Conservation (phyloP, 1,140 invertebrate genomes). For the Caenorhabditis brenneri region DNA sequence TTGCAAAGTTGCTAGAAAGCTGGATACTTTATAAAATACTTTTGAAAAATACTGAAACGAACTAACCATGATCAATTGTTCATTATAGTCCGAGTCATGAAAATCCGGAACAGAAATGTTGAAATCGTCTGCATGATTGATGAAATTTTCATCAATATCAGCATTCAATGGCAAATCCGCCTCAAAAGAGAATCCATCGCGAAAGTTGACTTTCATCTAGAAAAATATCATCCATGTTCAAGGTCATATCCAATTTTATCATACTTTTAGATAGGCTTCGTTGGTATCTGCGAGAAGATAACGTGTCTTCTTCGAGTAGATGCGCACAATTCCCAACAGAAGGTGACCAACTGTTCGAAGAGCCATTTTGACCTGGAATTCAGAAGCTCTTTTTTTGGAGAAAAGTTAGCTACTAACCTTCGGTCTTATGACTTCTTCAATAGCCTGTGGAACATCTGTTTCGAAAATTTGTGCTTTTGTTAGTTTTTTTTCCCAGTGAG, state of each 20-base stretch:
- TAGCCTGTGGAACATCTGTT: conserved; percentile 98
- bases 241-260: conserved; percentile 87
- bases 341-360: conserved; percentile 96
- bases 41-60: neutral
- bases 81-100: conserved; percentile 76
- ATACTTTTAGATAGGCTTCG: conserved; percentile 93
- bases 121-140: conserved; percentile 77
- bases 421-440: conserved; percentile 96
- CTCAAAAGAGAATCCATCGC: neutral
- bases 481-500: conserved; percentile 99
- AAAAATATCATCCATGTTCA: conserved; percentile 80
- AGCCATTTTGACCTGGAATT: conserved; percentile 89
- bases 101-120: conserved; percentile 93
- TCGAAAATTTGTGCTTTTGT: conserved; percentile 99
- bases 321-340: conserved; percentile 93
- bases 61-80: neutral
- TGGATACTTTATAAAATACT: too few relatives aligned
- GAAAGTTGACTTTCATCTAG: conserved; percentile 34
- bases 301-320: conserved; percentile 97
- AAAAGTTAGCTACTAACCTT: conserved; percentile 76
- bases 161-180: conserved; percentile 6
- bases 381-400: neutral
- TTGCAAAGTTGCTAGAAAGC: neutral
- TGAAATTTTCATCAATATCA: neutral
- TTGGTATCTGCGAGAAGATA: conserved; percentile 98